These are phyloP conservation scores for Catharus ustulatus DNA, from an alignment of 2,797 vertebrate species.

Conservation along the genomic window DNA sequence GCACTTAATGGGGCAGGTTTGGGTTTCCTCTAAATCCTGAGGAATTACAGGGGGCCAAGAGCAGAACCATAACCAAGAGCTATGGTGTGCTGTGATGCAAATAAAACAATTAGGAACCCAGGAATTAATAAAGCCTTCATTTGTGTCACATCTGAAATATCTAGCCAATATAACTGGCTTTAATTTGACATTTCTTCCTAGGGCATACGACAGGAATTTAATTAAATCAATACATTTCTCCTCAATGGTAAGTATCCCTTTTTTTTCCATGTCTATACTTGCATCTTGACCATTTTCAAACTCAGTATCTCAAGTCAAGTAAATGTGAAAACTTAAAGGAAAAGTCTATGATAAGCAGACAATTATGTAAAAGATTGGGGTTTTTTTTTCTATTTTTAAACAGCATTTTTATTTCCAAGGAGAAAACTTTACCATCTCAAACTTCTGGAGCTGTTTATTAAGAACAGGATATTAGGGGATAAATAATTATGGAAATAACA, in stretches of 20 bases:
- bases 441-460: neutral
- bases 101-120: slow-evolving; percentile 42
- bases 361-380: neutral
- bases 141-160: slow-evolving; percentile 59
- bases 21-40: neutral
- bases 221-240: slow-evolving; percentile 70
- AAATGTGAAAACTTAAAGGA: slow-evolving; percentile 17
- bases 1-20: neutral
- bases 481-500: neutral
- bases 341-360: neutral
- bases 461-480: neutral
- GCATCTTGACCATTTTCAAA: slow-evolving; percentile 61
- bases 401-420: neutral
- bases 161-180: slow-evolving; percentile 46
- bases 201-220: slow-evolving; percentile 48
- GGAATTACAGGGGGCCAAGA: neutral
- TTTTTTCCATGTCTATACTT: neutral
- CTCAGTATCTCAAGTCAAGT: slow-evolving; percentile 52
- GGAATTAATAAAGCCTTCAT: slow-evolving; percentile 64
- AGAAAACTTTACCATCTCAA: neutral
- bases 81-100: slow-evolving; percentile 15
- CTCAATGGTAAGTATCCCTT: slow-evolving; percentile 8
- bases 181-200: slow-evolving; percentile 42
- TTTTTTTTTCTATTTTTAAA: neutral
- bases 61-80: neutral